Evolutionary conservation across 2,113 vertebrate genomes (phyloP), one percentile per base, ranked within the genome.

Genomic region (Crocuta crocuta): DNA sequence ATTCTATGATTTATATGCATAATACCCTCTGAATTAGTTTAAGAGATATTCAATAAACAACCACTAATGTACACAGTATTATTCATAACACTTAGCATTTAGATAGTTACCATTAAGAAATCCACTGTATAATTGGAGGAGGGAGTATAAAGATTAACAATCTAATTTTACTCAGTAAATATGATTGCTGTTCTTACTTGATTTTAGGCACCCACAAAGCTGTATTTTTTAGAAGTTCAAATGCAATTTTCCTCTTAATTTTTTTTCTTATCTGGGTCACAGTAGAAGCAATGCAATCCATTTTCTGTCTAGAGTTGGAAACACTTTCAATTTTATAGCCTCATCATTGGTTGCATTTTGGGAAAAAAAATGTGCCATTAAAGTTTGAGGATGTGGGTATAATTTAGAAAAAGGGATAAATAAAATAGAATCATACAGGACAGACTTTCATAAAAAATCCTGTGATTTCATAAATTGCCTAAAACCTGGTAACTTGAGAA

Each of bases 181-280:
- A 50, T 21, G 28, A 80, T 31, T 91, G 35, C 35, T 76, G 0
- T 26, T 53, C 17, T 43, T 85, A 43, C 19, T 78, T 78, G 87
- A 89, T 81, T 43, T 19, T 16, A 61, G 39, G 26, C 15, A 92
- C 7, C 89, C 58, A 90, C 0, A n/a, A 82, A 89, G 65, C 43
- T 89, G 33, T 65, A 45, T 61, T 45, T 94, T 86, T 76, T 68
- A n/a, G 6, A 87, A 83, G 31, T 48, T 85, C n/a, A 92, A 97
- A 92, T 53, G 33, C 10, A 92, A 95, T 92, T 95, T 83, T 2
- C 10, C 4, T 45, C 55, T 78, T 35, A 13, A 21, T n/a, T 11
- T 92, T 95, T 90, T 82, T 91, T 66, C 45, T 88, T 81, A 94
- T 92, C 73, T 96, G 48, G 73, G 35, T 66, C 45, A 84, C 28